Evolutionary conservation across 2,797 vertebrate genomes (phyloP).

Genomic region (Hylomyscus alleni): DNA sequence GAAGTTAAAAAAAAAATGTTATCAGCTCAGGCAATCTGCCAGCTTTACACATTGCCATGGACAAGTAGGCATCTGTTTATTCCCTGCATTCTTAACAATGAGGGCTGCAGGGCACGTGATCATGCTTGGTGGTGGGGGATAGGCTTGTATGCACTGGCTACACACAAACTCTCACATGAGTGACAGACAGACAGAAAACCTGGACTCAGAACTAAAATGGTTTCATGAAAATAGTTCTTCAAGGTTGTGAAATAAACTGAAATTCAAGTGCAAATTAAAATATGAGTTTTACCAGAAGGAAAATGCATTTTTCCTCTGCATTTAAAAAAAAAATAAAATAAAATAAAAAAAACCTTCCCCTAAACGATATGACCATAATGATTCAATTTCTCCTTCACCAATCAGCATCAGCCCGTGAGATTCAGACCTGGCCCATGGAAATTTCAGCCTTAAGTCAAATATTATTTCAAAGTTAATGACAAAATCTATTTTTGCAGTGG

Average conservation of each 20-base stretch:
- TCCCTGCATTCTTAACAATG: neutral
- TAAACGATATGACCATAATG: slow-evolving; percentile 39
- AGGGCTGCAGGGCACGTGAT: neutral
- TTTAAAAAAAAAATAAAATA: slow-evolving; percentile 28
- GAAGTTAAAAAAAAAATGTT: neutral
- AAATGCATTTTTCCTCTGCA: slow-evolving; percentile 48
- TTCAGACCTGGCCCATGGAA: slow-evolving; percentile 84
- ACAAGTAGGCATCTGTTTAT: neutral
- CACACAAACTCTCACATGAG: neutral
- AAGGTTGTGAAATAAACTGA: neutral
- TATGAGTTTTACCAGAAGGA: slow-evolving; percentile 36
- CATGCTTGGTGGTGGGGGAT: neutral
- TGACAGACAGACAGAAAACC: slow-evolving; percentile 2
- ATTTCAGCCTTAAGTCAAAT: slow-evolving; percentile 88
- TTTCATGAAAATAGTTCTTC: neutral
- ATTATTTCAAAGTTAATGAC: slow-evolving; percentile 90
- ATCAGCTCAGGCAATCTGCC: neutral
- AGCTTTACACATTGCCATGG: neutral
- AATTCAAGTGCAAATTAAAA: slow-evolving; percentile 72
- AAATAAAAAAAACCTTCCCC: neutral
- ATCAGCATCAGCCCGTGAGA: slow-evolving; percentile 51
- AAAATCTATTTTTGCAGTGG: slow-evolving; percentile 90
- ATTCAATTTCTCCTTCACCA: slow-evolving; percentile 78
- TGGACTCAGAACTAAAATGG: slow-evolving; percentile 34
- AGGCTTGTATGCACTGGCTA: neutral